Conservation (phyloP, 2,888 invertebrate genomes). For the Acronicta leporina region DNA sequence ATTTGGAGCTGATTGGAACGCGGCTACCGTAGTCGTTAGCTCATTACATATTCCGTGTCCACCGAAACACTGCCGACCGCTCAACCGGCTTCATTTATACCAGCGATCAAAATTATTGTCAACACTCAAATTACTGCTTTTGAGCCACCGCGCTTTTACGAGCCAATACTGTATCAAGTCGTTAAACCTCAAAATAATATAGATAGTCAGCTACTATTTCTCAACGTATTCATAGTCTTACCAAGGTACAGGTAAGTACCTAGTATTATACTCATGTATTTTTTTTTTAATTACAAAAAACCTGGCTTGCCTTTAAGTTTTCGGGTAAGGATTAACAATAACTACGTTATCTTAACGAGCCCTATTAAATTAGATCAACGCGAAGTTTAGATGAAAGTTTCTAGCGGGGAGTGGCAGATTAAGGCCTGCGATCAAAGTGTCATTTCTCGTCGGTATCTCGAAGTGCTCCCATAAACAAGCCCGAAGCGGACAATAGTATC, state of each 20-base stretch:
- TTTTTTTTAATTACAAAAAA: conserved; percentile 2
- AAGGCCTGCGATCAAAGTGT: conserved; percentile 75
- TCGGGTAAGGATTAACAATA: not conserved
- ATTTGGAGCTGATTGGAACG: conserved; percentile 76
- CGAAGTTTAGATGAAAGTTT: conserved; percentile 51
- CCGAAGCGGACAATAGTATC: conserved; percentile 82
- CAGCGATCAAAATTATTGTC: conserved; percentile 68
- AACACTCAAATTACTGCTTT: conserved; percentile 68
- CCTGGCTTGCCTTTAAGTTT: not conserved
- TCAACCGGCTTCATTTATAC: conserved; percentile 64
- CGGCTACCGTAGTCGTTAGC: conserved; percentile 69
- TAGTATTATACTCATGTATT: no score
- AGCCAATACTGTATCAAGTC: conserved; percentile 52
- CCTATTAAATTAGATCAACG: conserved; percentile 47
- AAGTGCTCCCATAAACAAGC: conserved; percentile 81
- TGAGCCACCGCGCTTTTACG: conserved; percentile 59
- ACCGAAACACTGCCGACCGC: conserved; percentile 65
- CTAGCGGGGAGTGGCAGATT: conserved; percentile 63
- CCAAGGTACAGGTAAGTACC: conserved; percentile 12
- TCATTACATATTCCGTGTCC: conserved; percentile 76
- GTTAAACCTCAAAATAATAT: conserved; percentile 48
- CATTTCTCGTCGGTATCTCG: conserved; percentile 75
- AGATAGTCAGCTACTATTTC: conserved; percentile 31
- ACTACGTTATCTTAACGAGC: conserved; percentile 15
- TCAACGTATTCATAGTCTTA: no score